These are phyloP conservation scores for Steromphala cineraria DNA, from an alignment of 2,888 invertebrate species.

Conservation along the genomic window DNA sequence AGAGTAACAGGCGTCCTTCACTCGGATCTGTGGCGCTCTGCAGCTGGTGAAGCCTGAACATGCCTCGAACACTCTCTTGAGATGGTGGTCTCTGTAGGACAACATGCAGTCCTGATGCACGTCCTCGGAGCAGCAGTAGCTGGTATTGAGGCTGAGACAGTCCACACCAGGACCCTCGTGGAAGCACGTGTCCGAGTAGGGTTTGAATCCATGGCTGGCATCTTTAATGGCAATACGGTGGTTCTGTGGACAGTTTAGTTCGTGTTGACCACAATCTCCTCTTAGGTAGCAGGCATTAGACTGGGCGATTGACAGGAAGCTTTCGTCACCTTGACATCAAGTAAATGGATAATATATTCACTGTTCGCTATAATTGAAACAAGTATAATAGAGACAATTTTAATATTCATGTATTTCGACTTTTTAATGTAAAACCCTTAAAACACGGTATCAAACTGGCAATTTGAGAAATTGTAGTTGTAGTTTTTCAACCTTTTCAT, in stretches of 20 bases:
- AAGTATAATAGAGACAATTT: too few species aligned
- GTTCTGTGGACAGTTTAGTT: neutral
- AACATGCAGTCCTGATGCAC: neutral
- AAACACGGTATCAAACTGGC: too few species aligned
- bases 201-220: constrained; percentile 11
- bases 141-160: constrained; percentile 7
- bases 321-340: neutral
- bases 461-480: too few species aligned
- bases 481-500: too few species aligned
- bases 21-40: neutral
- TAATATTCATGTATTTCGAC: too few species aligned
- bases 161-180: neutral
- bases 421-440: too few species aligned
- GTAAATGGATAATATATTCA: too few species aligned
- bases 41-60: neutral
- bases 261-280: neutral
- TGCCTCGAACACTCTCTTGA: neutral
- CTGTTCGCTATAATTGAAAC: too few species aligned
- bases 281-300: neutral
- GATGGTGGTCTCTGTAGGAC: constrained; percentile 4
- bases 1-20: constrained; percentile 9
- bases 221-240: neutral
- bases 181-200: neutral
- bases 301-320: neutral
- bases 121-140: constrained; percentile 9